phyloP scores from a whole-genome alignment of 1,140 invertebrate genomes.

The Galendromus occidentalis region DNA sequence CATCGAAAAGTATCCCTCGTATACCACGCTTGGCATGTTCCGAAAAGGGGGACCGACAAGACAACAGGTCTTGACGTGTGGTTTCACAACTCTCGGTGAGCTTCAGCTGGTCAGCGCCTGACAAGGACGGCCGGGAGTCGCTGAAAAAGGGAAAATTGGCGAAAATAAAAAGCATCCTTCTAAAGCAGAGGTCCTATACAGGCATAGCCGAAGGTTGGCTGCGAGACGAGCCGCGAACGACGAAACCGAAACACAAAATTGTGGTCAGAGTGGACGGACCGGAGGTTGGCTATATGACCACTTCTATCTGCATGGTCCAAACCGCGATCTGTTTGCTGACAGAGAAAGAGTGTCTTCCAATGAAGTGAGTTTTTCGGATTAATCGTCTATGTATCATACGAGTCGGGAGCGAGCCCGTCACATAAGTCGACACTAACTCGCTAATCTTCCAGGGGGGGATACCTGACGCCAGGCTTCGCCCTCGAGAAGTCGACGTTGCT shows the following conservation, averaged over 20 bases:
- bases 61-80: neutral
- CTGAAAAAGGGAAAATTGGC: neutral
- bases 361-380: too few species aligned
- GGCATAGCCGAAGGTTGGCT: neutral
- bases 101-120: neutral
- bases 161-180: neutral
- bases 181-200: neutral
- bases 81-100: neutral
- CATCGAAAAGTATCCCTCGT: neutral
- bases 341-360: neutral
- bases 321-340: neutral
- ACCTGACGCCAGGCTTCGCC: neutral
- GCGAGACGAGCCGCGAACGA: neutral
- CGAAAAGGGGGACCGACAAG: neutral
- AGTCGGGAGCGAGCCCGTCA: too few species aligned
- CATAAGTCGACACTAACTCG: too few species aligned
- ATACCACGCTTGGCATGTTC: neutral
- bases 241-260: neutral
- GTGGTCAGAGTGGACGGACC: neutral
- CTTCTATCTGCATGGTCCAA: neutral
- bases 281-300: neutral
- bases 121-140: neutral
- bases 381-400: too few species aligned
- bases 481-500: neutral
- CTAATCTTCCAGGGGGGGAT: neutral